A percentile compares a stretch with the other conserved stretches of the same genome.
Conservation (phyloP, 2,113 vertebrate species). For the Lampris incognitus region DNA sequence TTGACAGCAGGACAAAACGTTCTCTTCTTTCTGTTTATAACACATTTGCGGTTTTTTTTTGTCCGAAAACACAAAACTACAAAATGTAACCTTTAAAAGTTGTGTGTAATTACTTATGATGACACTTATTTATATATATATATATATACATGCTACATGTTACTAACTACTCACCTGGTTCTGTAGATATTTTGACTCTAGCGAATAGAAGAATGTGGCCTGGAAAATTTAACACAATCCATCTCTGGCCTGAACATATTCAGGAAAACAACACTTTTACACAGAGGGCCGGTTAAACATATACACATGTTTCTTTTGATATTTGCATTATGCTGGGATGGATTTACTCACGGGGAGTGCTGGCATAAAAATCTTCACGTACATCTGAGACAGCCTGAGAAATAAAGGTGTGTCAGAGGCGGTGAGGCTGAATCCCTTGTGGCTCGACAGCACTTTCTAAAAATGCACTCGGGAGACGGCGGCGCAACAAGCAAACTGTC, state of each 20-base stretch:
- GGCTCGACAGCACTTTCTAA: too few relatives aligned
- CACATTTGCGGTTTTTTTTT: too few relatives aligned
- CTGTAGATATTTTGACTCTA: slow-evolving; percentile 87
- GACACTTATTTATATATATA: too few relatives aligned
- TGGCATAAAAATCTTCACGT: slow-evolving; percentile 92
- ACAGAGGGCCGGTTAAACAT: neutral
- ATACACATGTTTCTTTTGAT: neutral
- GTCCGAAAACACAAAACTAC: too few relatives aligned
- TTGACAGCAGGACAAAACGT: too few relatives aligned
- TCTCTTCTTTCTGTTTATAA: too few relatives aligned
- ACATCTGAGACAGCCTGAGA: slow-evolving; percentile 89
- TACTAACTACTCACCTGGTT: slow-evolving; percentile 85
- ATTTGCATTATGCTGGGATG: neutral
- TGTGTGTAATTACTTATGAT: too few relatives aligned
- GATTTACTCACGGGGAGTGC: slow-evolving; percentile 90
- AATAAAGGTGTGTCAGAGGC: slow-evolving; percentile 20
- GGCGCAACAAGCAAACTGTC: slow-evolving; percentile 8
- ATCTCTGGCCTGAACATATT: neutral
- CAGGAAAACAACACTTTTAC: neutral
- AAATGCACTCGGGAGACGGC: neutral
- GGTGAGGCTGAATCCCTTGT: too few relatives aligned
- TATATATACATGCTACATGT: neutral
- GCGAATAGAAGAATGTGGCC: slow-evolving; percentile 88
- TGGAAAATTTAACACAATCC: slow-evolving; percentile 52
- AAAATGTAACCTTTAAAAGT: too few relatives aligned